phyloP scores from a whole-genome alignment of 2,888 invertebrate species.

The Callyntrura guangdongensis region DNA sequence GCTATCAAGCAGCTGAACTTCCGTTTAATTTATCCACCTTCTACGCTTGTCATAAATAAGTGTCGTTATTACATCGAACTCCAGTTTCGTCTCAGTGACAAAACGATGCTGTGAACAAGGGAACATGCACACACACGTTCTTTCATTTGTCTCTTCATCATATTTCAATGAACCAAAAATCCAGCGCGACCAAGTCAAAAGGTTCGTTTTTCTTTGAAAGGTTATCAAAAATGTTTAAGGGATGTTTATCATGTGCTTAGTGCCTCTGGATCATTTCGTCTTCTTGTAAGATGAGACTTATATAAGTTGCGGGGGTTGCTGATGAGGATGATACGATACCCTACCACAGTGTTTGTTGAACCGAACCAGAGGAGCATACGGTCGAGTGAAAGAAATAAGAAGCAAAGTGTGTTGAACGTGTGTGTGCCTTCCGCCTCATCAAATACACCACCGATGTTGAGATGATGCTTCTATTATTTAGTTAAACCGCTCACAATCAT shows the following conservation, averaged over 20 bases:
- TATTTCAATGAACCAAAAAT: conserved; percentile 26
- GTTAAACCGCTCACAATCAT: conserved; percentile 17
- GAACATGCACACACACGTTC: not conserved
- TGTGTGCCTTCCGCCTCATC: conserved; percentile 41
- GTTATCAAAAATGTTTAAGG: conserved; percentile 32
- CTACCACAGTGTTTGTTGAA: no score
- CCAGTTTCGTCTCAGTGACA: no score
- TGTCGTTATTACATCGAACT: not conserved
- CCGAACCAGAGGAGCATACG: not conserved
- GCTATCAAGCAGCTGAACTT: conserved; percentile 66
- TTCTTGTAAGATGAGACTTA: conserved; percentile 52
- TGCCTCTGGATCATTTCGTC: not conserved
- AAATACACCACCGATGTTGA: no score
- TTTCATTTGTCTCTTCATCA: not conserved
- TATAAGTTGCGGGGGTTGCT: conserved; percentile 11
- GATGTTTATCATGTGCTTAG: not conserved
- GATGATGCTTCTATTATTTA: not conserved
- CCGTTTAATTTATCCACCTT: conserved; percentile 34
- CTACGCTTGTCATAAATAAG: not conserved
- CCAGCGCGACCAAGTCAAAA: not conserved
- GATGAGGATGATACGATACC: not conserved
- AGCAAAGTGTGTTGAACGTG: conserved; percentile 54
- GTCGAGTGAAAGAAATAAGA: conserved; percentile 45
- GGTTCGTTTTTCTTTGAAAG: conserved; percentile 19
- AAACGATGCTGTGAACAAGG: not conserved